Evolutionary conservation across 2,797 vertebrate genomes (phyloP).

Genomic region (Perodicticus potto): DNA sequence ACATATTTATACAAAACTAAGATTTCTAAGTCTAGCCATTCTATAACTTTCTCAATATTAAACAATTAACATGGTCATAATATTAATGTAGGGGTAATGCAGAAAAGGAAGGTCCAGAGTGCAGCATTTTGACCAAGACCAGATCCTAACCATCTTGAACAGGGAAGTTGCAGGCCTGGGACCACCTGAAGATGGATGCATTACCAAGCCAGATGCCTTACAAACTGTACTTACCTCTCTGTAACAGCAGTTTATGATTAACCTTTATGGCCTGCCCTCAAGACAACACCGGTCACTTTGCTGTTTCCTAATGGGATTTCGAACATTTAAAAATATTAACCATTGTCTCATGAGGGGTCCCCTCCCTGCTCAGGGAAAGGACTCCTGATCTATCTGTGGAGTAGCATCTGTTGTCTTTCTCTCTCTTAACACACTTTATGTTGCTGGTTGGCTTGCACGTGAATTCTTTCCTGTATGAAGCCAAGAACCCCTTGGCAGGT

Average conservation of each 20-base stretch:
- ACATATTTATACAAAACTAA: not conserved
- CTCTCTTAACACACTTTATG: not conserved
- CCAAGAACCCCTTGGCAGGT: not conserved
- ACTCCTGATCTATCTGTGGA: not conserved
- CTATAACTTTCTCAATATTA: constrained; percentile 24
- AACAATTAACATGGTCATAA: not conserved
- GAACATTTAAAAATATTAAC: not conserved
- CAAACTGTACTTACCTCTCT: too few relatives aligned
- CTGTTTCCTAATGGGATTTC: too few relatives aligned
- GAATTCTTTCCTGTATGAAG: not conserved
- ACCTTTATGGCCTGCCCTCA: too few relatives aligned
- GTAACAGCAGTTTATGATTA: too few relatives aligned
- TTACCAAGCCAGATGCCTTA: too few relatives aligned
- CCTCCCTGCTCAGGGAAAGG: not conserved
- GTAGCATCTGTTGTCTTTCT: not conserved
- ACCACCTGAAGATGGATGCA: too few relatives aligned
- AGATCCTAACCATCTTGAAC: not conserved
- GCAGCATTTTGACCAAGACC: not conserved
- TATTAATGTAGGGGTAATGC: not conserved
- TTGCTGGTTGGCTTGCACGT: not conserved
- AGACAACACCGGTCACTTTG: too few relatives aligned
- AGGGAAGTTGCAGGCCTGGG: not conserved
- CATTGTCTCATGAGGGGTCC: not conserved
- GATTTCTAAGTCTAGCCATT: not conserved
- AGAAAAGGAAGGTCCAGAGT: not conserved